Evolutionary conservation across 2,888 invertebrate genomes (phyloP), one percentile per base, ranked within the genome.

Genomic region (Phaonia tiefii): DNA sequence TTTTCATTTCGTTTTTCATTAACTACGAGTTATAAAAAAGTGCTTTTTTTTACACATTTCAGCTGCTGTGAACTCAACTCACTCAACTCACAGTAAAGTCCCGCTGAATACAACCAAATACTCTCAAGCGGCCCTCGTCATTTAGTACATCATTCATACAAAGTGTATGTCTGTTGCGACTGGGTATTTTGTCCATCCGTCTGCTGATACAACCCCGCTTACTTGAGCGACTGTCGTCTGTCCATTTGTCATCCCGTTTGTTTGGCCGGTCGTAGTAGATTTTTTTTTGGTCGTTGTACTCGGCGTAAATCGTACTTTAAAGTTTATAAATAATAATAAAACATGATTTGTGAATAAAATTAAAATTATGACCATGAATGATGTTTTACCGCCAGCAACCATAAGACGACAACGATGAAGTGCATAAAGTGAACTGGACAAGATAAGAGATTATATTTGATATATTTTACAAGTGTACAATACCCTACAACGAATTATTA

Each of bases 321-420:
- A 72, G 60, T 75, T 69, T 78, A 72, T 69, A 72, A 78, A 69
- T 67, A 69, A 22, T 22, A 22, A 72, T 75, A 75, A 81, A 81
- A 81, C 81, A 81, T 78, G 81, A 81, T 81, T 81, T 81, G 78
- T 81, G 81, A 75, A 81, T 81, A 81, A 81, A 81, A 78, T 84
- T 81, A 76, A 84, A 82, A 81, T 83, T 83, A 82, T 83, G 85
- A 80, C 83, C 83, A 84, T 84, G 83, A 81, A 81, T 81, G 72
- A 81, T 81, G 78, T 75, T 81, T 78, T 78, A 60, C 81, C 81
- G 81, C 81, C 81, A 73, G 20, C 15, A 31, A 56, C n/a, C 26
- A 58, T 58, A 58, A 7, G 13, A 17, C 37, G 26, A 17, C 37
- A 26, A 31, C 31, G 31, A 31, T 8, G 31, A 31, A 15, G 49